Percentiles rank a stretch among this genome's conserved stretches.
Evolutionary conservation across 1,140 invertebrate genomes (phyloP).

Genomic region (Belonocnema kinseyi): DNA sequence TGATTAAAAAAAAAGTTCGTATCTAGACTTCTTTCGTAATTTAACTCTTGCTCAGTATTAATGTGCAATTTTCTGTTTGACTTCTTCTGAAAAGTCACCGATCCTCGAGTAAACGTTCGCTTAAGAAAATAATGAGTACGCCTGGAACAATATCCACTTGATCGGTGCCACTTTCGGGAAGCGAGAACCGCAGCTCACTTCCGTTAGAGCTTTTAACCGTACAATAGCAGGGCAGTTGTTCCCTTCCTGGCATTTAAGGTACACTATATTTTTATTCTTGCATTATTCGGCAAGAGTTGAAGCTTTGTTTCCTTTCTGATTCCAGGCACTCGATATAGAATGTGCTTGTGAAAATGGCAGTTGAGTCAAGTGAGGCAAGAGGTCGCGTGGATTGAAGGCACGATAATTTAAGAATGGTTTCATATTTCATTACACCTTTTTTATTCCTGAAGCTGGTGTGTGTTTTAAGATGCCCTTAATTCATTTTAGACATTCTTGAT

Average conservation of each 20-base stretch:
- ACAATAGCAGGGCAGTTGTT: constrained; percentile 4
- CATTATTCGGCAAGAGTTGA: constrained; percentile 2
- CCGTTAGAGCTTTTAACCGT: neutral
- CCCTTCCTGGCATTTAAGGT: constrained; percentile 19
- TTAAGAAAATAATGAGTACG: constrained; percentile 22
- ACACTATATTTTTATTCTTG: constrained; percentile 20
- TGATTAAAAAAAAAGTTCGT: too few relatives aligned
- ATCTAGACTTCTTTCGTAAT: too few relatives aligned
- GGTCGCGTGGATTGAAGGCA: neutral
- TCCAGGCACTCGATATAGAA: neutral
- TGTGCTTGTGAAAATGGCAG: neutral
- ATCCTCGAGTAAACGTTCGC: constrained; percentile 22
- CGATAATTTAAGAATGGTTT: constrained; percentile 10
- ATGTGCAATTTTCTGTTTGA: neutral
- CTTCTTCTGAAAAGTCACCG: neutral
- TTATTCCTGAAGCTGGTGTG: neutral
- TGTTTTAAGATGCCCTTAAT: neutral
- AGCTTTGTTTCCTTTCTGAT: neutral
- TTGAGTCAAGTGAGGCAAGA: neutral
- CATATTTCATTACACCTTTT: constrained; percentile 8
- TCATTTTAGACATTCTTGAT: neutral
- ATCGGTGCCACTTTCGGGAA: constrained; percentile 4
- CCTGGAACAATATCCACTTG: constrained; percentile 14
- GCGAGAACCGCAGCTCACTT: constrained; percentile 25
- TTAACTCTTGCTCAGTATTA: neutral